Conservation (phyloP, 2,113 vertebrate species). For the Eurypyga helias region DNA sequence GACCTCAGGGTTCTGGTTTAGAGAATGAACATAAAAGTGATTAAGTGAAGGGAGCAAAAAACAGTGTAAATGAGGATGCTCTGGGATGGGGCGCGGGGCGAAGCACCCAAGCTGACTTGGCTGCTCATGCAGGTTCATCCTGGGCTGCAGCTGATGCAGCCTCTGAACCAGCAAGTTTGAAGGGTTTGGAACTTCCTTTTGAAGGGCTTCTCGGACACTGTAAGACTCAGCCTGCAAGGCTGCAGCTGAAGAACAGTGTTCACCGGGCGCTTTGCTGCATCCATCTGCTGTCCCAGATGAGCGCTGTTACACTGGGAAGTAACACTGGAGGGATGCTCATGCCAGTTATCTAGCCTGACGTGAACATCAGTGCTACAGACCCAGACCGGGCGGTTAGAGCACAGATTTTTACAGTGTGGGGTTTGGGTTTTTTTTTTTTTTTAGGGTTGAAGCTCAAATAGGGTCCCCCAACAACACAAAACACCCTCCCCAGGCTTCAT, state of each 20-base stretch:
- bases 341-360: background rate
- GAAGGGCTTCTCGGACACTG: background rate
- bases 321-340: fast-evolving
- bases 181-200: background rate
- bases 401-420: too few relatives aligned
- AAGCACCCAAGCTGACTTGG: too few relatives aligned
- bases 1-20: background rate
- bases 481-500: background rate
- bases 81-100: fast-evolving
- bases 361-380: background rate
- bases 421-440: too few relatives aligned
- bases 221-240: background rate
- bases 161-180: background rate
- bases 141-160: background rate
- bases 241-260: background rate
- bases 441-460: background rate
- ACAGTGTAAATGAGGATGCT: background rate
- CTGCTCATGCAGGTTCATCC: background rate
- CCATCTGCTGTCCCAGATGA: fast-evolving
- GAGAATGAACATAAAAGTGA: background rate
- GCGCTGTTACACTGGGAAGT: background rate
- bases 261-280: fast-evolving
- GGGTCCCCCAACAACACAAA: fast-evolving
- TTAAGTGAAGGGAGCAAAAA: background rate
- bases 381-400: background rate